These are phyloP conservation scores for Taxidea taxus DNA, from an alignment of 2,113 vertebrate genomes.

Conservation along the genomic window DNA sequence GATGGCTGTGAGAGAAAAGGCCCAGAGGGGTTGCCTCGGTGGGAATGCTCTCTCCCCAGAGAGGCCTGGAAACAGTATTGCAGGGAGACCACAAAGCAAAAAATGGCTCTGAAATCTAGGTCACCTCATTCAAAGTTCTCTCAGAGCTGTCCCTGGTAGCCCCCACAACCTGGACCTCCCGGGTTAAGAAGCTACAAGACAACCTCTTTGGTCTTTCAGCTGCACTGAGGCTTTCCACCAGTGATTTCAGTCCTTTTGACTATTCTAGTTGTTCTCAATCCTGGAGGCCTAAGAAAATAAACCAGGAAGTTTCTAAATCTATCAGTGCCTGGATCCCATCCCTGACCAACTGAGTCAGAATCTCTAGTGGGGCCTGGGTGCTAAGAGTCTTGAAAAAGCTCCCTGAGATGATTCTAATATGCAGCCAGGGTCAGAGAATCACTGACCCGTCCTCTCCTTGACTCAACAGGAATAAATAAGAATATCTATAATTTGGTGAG, in stretches of 20 bases:
- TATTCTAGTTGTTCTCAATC: not conserved
- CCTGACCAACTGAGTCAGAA: not conserved
- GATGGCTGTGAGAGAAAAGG: not conserved
- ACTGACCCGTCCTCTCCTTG: not conserved
- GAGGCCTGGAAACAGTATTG: not conserved
- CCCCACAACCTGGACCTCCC: not conserved
- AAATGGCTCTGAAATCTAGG: not conserved
- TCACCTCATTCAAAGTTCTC: not conserved
- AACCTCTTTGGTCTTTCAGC: not conserved
- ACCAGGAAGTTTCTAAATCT: not conserved
- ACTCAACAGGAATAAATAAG: not conserved
- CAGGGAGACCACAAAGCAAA: not conserved
- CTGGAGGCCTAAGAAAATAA: not conserved
- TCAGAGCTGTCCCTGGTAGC: not conserved
- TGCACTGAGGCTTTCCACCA: not conserved
- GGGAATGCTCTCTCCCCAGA: not conserved
- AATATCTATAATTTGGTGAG: not conserved
- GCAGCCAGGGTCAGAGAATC: not conserved
- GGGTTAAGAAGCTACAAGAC: not conserved
- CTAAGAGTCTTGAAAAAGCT: not conserved
- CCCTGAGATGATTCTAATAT: not conserved
- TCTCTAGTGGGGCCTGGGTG: not conserved
- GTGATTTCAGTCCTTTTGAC: not conserved
- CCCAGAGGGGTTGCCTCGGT: rapidly evolving
- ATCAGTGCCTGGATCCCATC: not conserved